A percentile compares a stretch with the other conserved stretches of the same genome.
Conservation (phyloP, 2,797 vertebrate species). For the Acanthurus lineatus region DNA sequence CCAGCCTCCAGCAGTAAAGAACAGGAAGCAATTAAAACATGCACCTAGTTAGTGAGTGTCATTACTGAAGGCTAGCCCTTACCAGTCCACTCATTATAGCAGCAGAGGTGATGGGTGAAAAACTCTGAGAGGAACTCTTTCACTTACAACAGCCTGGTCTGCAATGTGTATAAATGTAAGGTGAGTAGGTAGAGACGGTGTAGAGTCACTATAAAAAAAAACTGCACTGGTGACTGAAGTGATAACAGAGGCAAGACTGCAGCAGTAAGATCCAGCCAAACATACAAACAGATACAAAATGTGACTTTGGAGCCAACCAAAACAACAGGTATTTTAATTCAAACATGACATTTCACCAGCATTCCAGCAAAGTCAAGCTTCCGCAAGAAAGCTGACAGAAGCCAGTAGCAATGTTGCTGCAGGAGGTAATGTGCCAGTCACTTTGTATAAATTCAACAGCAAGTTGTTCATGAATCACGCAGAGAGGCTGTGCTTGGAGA, state of each 20-base stretch:
- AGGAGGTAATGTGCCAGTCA: conserved; percentile 57
- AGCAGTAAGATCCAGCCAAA: conserved; percentile 22
- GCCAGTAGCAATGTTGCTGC: conserved; percentile 27
- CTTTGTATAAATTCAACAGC: conserved; percentile 54
- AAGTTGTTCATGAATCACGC: conserved; percentile 80
- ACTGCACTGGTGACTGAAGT: conserved; percentile 21
- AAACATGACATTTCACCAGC: conserved; percentile 15
- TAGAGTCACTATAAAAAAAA: conserved; percentile 40
- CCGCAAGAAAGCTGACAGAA: conserved; percentile 24
- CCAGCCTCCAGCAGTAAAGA: conserved; percentile 83
- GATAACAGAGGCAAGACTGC: conserved; percentile 8
- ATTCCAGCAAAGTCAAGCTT: conserved; percentile 31
- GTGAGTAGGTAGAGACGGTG: conserved; percentile 29
- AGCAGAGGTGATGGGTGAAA: conserved; percentile 72
- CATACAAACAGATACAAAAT: conserved; percentile 5
- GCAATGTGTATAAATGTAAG: conserved; percentile 50
- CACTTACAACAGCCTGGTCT: conserved; percentile 60
- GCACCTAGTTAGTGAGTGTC: conserved; percentile 84
- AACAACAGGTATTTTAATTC: conserved; percentile 17
- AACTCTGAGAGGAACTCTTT: conserved; percentile 77
- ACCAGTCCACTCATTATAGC: conserved; percentile 86
- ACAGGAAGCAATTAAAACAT: conserved; percentile 89
- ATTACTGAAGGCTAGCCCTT: conserved; percentile 82
- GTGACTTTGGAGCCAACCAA: neutral
- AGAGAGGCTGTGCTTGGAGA: conserved; percentile 66